These are phyloP conservation scores for Crematogaster levior DNA, from an alignment of 2,888 invertebrate genomes.

Conservation along the genomic window DNA sequence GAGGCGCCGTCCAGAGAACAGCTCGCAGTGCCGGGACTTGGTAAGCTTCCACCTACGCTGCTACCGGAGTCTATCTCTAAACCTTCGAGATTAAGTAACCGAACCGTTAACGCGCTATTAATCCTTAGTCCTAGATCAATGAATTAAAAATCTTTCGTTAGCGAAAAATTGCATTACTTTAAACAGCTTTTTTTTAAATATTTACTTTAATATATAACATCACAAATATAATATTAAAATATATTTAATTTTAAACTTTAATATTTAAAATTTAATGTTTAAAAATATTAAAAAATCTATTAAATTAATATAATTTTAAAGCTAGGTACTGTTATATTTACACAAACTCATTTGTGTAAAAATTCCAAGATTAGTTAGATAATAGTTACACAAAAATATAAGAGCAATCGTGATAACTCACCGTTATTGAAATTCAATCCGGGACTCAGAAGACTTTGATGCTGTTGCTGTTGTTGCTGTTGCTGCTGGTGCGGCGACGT, in stretches of 20 bases:
- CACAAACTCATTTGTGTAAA: not conserved
- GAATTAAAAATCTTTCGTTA: not conserved
- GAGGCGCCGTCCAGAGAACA: conserved; percentile 89
- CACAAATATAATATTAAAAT: not conserved
- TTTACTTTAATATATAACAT: not conserved
- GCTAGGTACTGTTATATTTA: not conserved
- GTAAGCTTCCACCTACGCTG: conserved; percentile 91
- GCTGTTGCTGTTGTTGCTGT: conserved; percentile 86
- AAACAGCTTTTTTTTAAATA: not conserved
- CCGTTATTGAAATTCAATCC: conserved; percentile 89
- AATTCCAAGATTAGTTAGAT: not conserved
- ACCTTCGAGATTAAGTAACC: conserved; percentile 79
- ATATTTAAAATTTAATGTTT: too few relatives aligned
- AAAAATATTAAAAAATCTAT: too few relatives aligned
- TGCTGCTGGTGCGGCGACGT: conserved; percentile 86
- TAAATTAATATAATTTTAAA: not conserved
- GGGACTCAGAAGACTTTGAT: conserved; percentile 86
- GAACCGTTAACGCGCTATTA: not conserved
- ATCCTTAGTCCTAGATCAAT: not conserved
- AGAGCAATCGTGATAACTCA: conserved; percentile 59
- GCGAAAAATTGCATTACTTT: not conserved
- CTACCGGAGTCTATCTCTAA: conserved; percentile 91
- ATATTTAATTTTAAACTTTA: too few relatives aligned
- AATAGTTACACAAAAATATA: not conserved
- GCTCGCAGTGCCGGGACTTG: conserved; percentile 92